Percentiles rank a stretch among this genome's conserved stretches.
These are phyloP conservation scores for Pheosia gnoma DNA, from an alignment of 2,888 invertebrate species.

Conservation along the genomic window DNA sequence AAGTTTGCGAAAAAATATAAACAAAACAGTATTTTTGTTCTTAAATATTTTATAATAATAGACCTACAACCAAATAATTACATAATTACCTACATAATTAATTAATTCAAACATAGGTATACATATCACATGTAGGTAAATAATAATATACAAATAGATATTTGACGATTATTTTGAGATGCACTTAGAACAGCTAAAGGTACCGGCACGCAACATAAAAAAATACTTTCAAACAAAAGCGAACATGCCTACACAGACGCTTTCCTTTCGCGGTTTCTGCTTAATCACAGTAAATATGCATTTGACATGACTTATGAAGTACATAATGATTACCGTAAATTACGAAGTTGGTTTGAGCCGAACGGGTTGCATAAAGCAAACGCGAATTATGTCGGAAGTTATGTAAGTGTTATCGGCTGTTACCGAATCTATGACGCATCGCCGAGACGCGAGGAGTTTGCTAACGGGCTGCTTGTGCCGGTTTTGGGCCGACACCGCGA, in stretches of 20 bases:
- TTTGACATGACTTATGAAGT: neutral
- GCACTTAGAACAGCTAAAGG: neutral
- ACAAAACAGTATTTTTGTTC: too few species aligned
- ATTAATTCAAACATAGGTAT: too few species aligned
- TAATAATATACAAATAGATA: too few species aligned
- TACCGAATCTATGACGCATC: conserved; percentile 73
- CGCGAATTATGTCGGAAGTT: conserved; percentile 62
- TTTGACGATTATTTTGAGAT: too few species aligned
- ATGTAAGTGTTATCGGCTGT: conserved; percentile 61
- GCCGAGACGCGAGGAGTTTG: conserved; percentile 57
- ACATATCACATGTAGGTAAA: too few species aligned
- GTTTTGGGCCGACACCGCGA: conserved; percentile 58
- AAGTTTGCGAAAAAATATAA: too few species aligned
- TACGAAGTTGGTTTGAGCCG: conserved; percentile 11
- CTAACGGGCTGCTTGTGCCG: conserved; percentile 61
- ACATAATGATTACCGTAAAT: neutral
- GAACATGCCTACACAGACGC: conserved; percentile 12
- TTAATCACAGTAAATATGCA: neutral
- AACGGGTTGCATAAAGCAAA: conserved; percentile 59
- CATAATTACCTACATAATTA: too few species aligned
- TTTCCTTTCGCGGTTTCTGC: conserved; percentile 12
- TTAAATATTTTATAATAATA: too few species aligned
- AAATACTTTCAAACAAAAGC: conserved; percentile 20
- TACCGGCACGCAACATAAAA: neutral
- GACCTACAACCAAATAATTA: too few species aligned